phyloP scores from a whole-genome alignment of 2,888 invertebrate genomes.

The Urechis unicinctus region DNA sequence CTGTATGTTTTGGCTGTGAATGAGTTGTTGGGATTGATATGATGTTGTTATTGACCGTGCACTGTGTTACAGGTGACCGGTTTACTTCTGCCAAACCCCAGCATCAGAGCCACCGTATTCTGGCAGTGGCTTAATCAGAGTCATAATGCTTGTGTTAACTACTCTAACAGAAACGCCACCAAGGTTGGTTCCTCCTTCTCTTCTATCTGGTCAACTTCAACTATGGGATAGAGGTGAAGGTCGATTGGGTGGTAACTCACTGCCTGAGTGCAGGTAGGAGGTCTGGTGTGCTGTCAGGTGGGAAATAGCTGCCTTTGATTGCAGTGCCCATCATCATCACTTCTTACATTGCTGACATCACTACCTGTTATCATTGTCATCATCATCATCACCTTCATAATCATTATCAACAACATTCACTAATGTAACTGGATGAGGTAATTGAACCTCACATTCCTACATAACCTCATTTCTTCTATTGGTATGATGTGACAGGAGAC shows the following conservation, averaged over 20 bases:
- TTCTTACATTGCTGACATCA: too few species aligned
- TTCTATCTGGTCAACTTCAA: not conserved
- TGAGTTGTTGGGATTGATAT: not conserved
- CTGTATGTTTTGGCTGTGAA: not conserved
- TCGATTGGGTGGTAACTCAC: too few species aligned
- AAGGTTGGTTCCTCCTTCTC: constrained; percentile 37
- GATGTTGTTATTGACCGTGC: not conserved
- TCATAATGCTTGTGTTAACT: constrained; percentile 56
- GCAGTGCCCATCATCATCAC: too few species aligned
- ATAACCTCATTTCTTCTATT: not conserved
- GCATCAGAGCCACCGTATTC: constrained; percentile 49
- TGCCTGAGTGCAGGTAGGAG: too few species aligned
- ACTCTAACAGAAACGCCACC: constrained; percentile 54
- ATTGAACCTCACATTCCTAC: not conserved
- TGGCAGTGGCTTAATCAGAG: constrained; percentile 57
- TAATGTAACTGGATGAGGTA: too few species aligned
- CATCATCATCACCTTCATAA: too few species aligned
- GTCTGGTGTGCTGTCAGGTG: too few species aligned
- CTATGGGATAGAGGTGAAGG: too few species aligned
- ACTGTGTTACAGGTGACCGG: constrained; percentile 47
- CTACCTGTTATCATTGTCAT: too few species aligned
- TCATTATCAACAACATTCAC: too few species aligned
- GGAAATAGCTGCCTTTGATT: too few species aligned
- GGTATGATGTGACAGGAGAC: constrained; percentile 24
- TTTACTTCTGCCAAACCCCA: constrained; percentile 52